These are phyloP conservation scores for Neosilurus hyrtlii DNA, from an alignment of 2,797 vertebrate genomes.

Conservation along the genomic window DNA sequence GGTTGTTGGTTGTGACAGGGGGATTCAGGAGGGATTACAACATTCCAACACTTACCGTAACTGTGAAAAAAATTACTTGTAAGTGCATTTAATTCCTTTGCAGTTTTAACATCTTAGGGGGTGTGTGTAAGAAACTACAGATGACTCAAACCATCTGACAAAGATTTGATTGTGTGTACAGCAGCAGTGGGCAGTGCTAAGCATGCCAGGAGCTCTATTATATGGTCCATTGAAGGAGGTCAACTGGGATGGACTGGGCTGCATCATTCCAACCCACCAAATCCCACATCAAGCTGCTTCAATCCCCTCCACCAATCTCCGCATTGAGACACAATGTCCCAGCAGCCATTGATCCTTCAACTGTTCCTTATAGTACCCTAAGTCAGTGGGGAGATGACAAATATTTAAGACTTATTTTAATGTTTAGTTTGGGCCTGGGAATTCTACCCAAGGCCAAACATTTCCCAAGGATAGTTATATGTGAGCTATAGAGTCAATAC, in stretches of 20 bases:
- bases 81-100: constrained; percentile 52
- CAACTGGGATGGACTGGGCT: background rate
- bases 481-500: constrained; percentile 9
- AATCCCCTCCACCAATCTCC: background rate
- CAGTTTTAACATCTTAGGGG: constrained; percentile 53
- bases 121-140: constrained; percentile 56
- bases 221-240: background rate
- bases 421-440: constrained; percentile 32
- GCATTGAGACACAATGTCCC: background rate
- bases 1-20: constrained; percentile 54
- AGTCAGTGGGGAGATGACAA: constrained; percentile 30
- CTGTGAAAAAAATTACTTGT: constrained; percentile 53
- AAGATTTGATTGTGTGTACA: constrained; percentile 62
- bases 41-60: constrained; percentile 16
- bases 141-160: constrained; percentile 58
- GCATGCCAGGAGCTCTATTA: background rate
- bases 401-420: background rate
- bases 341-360: background rate
- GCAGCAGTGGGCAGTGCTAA: constrained; percentile 27
- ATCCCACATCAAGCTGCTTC: background rate
- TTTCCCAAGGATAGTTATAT: constrained; percentile 24
- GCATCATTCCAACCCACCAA: background rate
- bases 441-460: constrained; percentile 10
- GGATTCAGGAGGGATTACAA: constrained; percentile 25
- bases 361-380: background rate